Evolutionary conservation across 2,113 vertebrate genomes (phyloP).

Genomic region (Grus americana): DNA sequence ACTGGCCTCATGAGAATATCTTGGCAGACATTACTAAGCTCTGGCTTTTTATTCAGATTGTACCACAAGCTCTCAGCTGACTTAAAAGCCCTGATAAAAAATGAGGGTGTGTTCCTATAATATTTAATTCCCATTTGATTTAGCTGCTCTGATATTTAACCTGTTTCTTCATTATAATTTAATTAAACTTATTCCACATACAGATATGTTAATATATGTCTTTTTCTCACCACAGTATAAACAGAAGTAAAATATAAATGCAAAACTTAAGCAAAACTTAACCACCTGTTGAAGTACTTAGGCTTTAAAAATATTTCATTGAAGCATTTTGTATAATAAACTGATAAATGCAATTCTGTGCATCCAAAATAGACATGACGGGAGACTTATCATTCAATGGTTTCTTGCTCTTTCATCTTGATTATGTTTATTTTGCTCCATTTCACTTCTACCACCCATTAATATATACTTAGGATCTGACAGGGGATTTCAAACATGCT

Average conservation of each 20-base stretch:
- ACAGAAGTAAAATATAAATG: conserved; percentile 18
- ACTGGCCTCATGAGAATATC: not conserved
- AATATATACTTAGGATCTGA: not conserved
- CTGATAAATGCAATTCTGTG: not conserved
- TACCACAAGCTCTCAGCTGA: not conserved
- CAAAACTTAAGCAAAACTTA: conserved; percentile 19
- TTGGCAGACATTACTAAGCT: not conserved
- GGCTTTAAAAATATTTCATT: not conserved
- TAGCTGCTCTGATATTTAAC: conserved; percentile 8
- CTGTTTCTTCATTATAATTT: conserved; percentile 32
- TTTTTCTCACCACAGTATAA: conserved; percentile 31
- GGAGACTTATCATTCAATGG: not conserved
- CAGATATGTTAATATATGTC: conserved; percentile 5
- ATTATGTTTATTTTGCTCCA: not conserved
- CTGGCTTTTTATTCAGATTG: not conserved
- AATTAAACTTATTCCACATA: not conserved
- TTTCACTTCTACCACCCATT: not conserved
- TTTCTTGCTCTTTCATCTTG: not conserved
- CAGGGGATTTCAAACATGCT: not conserved
- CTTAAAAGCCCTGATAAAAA: conserved; percentile 6
- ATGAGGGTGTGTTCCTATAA: not conserved
- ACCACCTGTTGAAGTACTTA: not conserved
- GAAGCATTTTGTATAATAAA: not conserved
- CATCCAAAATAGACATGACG: not conserved
- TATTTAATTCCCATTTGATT: not conserved